Evolutionary conservation across 1,140 invertebrate genomes (phyloP).

Genomic region (Calephelis nemesis): DNA sequence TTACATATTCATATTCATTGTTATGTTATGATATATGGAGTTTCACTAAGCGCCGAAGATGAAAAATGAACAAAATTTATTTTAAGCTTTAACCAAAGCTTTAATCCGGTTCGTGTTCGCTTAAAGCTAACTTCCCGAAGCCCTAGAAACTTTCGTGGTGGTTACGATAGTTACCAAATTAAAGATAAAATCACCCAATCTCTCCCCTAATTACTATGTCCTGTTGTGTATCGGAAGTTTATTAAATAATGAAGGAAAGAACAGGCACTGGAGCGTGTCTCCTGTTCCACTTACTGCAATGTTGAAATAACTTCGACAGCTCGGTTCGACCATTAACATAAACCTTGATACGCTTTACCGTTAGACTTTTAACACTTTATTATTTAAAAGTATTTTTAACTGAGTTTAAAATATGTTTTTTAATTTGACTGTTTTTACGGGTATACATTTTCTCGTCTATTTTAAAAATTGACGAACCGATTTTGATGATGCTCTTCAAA

Average conservation of each 20-base stretch:
- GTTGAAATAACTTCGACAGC: conserved; percentile 9
- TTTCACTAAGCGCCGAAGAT: no score
- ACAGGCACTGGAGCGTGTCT: conserved; percentile 10
- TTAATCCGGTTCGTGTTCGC: no score
- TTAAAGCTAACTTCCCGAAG: no score
- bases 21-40: no score
- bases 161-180: neutral
- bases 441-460: no score
- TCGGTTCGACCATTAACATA: neutral
- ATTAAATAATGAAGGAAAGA: conserved; percentile 17
- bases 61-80: no score
- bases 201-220: neutral
- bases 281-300: conserved; percentile 1
- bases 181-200: neutral
- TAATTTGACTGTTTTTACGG: no score
- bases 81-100: no score
- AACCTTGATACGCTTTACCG: neutral
- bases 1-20: no score
- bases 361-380: neutral
- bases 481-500: no score
- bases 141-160: no score
- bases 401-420: neutral
- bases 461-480: no score
- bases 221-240: conserved; percentile 11
- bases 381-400: neutral